Evolutionary conservation across 2,113 vertebrate species (phyloP).

Genomic region (Anoura caudifer): DNA sequence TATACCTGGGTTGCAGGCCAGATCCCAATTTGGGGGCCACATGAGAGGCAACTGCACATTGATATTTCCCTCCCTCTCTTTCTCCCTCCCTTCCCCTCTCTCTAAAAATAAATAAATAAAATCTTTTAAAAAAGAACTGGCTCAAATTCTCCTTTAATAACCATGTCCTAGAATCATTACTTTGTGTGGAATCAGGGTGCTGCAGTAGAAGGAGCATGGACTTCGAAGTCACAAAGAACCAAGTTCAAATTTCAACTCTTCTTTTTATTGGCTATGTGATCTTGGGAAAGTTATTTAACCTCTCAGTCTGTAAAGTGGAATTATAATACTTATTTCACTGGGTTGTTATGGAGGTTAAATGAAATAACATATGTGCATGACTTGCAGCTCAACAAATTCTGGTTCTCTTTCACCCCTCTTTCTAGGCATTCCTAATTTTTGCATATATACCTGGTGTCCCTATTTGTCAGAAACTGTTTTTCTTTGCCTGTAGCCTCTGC

Average conservation of each 20-base stretch:
- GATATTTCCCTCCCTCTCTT: too few relatives aligned
- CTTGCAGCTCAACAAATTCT: neutral
- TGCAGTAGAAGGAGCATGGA: neutral
- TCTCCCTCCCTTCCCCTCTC: too few relatives aligned
- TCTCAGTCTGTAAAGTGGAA: neutral
- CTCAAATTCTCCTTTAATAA: neutral
- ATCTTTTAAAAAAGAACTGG: neutral
- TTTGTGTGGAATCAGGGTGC: neutral
- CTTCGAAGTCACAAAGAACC: neutral
- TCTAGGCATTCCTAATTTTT: neutral
- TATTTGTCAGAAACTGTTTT: neutral
- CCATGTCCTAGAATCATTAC: neutral
- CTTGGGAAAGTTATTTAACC: slow-evolving; percentile 5
- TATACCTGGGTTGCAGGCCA: too few relatives aligned
- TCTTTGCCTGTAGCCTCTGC: neutral
- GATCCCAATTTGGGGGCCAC: too few relatives aligned
- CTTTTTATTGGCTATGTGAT: neutral
- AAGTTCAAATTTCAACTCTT: neutral
- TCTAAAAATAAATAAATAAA: too few relatives aligned
- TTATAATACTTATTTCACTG: neutral
- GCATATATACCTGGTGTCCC: neutral
- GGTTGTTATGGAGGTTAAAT: neutral
- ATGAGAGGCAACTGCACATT: too few relatives aligned
- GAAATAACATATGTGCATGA: neutral
- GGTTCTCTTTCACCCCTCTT: neutral